Conservation (phyloP, 2,888 invertebrate species). For the Plebejus anna region DNA sequence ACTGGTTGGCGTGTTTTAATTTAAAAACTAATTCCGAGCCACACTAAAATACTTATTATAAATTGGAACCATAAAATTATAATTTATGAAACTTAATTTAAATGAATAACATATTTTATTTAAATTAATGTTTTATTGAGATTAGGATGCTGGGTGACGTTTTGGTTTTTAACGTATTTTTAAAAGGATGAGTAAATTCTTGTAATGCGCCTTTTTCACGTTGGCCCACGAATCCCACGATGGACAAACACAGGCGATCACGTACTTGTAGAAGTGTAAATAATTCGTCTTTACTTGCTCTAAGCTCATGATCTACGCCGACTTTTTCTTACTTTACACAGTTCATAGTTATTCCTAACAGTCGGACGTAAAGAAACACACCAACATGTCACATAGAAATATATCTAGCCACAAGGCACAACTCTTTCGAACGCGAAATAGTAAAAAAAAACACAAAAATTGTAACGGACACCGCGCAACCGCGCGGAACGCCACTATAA, state of each 20-base stretch:
- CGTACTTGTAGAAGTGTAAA: too few species aligned
- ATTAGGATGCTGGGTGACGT: not conserved
- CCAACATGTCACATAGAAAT: not conserved
- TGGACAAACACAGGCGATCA: not conserved
- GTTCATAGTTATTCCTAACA: too few species aligned
- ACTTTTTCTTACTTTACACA: too few species aligned
- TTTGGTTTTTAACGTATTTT: not conserved
- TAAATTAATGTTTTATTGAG: not conserved
- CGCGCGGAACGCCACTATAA: slow-evolving; percentile 68
- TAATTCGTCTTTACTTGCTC: too few species aligned
- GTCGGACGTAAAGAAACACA: too few species aligned
- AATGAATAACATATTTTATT: slow-evolving; percentile 11
- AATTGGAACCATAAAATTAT: slow-evolving; percentile 10
- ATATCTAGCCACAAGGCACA: not conserved
- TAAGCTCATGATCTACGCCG: too few species aligned
- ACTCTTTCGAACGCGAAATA: slow-evolving; percentile 12
- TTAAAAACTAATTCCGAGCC: not conserved
- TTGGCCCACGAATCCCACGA: too few species aligned
- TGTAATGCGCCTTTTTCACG: too few species aligned
- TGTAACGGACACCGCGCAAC: slow-evolving; percentile 47
- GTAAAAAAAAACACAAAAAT: slow-evolving; percentile 42
- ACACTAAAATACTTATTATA: slow-evolving; percentile 12
- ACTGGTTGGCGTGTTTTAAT: slow-evolving; percentile 19
- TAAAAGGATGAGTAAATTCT: too few species aligned
- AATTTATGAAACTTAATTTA: slow-evolving; percentile 16